Conservation (phyloP, 2,113 vertebrate species). For the Turdus rufiventris region DNA sequence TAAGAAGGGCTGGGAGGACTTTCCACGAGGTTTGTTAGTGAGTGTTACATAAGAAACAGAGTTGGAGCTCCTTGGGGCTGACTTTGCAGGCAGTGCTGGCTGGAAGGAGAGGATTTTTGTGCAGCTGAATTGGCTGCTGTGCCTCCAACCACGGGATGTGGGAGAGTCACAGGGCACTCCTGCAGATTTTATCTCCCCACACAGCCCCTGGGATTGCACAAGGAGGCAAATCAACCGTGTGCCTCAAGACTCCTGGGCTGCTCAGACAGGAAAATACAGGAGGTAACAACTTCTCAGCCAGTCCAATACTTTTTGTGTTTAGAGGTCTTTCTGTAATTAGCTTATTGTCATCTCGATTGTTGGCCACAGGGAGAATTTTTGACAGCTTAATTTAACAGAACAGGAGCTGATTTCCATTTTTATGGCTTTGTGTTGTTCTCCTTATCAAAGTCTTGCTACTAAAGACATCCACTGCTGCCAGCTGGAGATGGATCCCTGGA, state of each 20-base stretch:
- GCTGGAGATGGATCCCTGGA: background rate
- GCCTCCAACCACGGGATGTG: background rate
- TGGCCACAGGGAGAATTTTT: background rate
- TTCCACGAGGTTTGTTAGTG: background rate
- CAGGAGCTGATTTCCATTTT: background rate
- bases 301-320: background rate
- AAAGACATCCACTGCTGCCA: background rate
- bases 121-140: background rate
- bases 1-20: background rate
- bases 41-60: background rate
- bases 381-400: background rate
- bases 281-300: background rate
- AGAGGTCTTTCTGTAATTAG: background rate
- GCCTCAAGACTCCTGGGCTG: background rate
- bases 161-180: background rate
- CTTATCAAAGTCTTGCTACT: background rate
- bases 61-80: slow-evolving; percentile 25
- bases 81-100: slow-evolving; percentile 35
- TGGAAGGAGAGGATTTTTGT: background rate
- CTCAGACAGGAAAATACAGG: background rate
- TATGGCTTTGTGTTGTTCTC: background rate
- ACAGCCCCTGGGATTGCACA: background rate
- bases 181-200: background rate
- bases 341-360: background rate
- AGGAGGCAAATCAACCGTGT: background rate